phyloP scores from a whole-genome alignment of 2,113 vertebrate species.

The Dolichallabes microphthalmus region DNA sequence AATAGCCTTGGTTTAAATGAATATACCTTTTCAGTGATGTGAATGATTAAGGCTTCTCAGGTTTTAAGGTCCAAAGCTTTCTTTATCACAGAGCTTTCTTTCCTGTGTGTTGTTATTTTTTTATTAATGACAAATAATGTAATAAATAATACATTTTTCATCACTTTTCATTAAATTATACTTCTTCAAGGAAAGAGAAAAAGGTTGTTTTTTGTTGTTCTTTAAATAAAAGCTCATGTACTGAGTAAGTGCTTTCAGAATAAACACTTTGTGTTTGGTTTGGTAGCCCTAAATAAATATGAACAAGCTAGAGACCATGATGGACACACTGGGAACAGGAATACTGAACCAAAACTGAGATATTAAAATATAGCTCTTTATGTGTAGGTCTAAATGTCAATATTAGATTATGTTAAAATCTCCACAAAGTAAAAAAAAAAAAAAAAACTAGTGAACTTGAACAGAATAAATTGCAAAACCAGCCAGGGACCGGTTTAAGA shows the following conservation, averaged over 20 bases:
- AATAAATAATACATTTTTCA: background rate
- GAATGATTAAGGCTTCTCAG: background rate
- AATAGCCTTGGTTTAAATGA: slow-evolving; percentile 20
- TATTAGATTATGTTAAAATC: background rate
- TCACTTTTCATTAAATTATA: background rate
- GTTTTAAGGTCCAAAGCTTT: background rate
- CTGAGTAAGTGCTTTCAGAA: slow-evolving; percentile 32
- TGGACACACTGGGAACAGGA: slow-evolving; percentile 2
- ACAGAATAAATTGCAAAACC: background rate
- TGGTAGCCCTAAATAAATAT: slow-evolving; percentile 49
- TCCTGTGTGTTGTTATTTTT: slow-evolving; percentile 9
- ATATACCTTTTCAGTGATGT: background rate
- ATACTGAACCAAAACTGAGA: slow-evolving; percentile 5
- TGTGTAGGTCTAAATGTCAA: background rate
- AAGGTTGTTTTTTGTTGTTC: background rate
- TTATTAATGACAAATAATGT: slow-evolving; percentile 7
- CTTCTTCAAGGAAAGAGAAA: background rate
- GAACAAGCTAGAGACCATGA: slow-evolving; percentile 17
- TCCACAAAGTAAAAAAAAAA: background rate
- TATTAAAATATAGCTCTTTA: background rate
- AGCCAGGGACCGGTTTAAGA: background rate
- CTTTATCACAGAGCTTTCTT: slow-evolving; percentile 8
- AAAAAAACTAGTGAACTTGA: background rate
- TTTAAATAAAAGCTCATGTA: slow-evolving; percentile 3
- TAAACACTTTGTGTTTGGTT: slow-evolving; percentile 52